A percentile compares a stretch with the other conserved stretches of the same genome.
Conservation (phyloP, 1,140 invertebrate species). For the Trinorchestia longiramus region DNA sequence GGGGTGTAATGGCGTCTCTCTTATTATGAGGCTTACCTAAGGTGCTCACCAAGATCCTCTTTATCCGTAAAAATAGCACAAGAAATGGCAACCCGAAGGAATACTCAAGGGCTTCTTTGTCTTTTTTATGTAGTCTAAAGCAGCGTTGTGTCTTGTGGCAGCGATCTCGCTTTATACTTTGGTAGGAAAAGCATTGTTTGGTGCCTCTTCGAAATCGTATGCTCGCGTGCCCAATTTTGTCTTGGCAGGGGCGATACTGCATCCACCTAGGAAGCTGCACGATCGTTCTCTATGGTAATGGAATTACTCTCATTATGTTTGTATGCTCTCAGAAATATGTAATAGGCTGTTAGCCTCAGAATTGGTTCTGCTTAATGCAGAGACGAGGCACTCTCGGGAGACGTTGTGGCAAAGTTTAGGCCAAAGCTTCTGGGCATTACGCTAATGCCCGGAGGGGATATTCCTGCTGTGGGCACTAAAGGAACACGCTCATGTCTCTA, state of each 20-base stretch:
- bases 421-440: slow-evolving; percentile 6
- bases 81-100: background rate
- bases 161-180: background rate
- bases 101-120: background rate
- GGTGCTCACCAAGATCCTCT: slow-evolving; percentile 23
- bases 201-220: background rate
- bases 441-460: background rate
- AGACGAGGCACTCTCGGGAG: background rate
- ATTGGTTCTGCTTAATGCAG: slow-evolving; percentile 43
- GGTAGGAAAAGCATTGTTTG: slow-evolving; percentile 19
- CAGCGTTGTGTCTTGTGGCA: background rate
- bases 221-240: background rate
- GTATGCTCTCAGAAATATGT: slow-evolving; percentile 53
- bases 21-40: slow-evolving; percentile 5
- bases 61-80: slow-evolving; percentile 20
- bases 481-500: background rate
- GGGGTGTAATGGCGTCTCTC: slow-evolving; percentile 35
- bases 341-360: slow-evolving; percentile 46
- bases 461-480: background rate
- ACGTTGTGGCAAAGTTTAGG: background rate
- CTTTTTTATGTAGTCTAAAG: background rate
- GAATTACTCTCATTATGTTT: slow-evolving; percentile 43
- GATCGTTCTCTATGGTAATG: slow-evolving; percentile 54
- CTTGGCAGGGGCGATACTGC: background rate
- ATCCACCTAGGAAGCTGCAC: background rate